Evolutionary conservation across 2,888 invertebrate genomes (phyloP), one percentile per base, ranked within the genome.

Genomic region (Phyto melanocephala): DNA sequence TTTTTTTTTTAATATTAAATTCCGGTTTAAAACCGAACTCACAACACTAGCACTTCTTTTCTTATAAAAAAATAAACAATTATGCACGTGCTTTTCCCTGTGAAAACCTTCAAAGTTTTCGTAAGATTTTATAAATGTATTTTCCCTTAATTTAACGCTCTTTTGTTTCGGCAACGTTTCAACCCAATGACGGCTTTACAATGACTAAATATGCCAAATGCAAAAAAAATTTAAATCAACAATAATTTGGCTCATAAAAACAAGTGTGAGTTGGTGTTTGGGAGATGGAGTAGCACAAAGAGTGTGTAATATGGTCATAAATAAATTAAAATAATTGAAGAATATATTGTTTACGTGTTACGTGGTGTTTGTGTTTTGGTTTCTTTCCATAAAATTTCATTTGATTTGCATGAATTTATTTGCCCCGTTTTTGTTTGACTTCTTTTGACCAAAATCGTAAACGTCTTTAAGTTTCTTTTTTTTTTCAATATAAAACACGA

Each of bases 381-480:
- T 68, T 75, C 58, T 52, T 75, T 24, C 58, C 75, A 75, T 50
- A 62, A 56, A 47, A 50, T 72, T 77, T 72, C 33, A 52, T 82
- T 58, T 71, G 52, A 65, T 76, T 82, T 82, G 82, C 82, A 82
- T 82, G 82, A 75, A n/a, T n/a, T n/a, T n/a, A n/a, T 68, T 71
- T 81, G 74, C 37, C 17, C n/a, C n/a, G n/a, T 8, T 37, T 40
- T 40, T 15, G 2, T 65, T 35, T 45, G n/a, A n/a, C 20, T 65
- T 33, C 4, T 8, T 47, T 47, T 56, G 15, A 58, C 58, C 58
- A 40, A 33, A 17, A 3, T 40, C 1, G 10, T 2, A 15, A 52
- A 50, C 28, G 15, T 63, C 40, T 54, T 74, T 24, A 52, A 63
- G 74, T 42, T 24, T 62, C 6, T 28, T 28, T n/a, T n/a, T 10